phyloP scores from a whole-genome alignment of 2,888 invertebrate species.

The Drosophila borborema region DNA sequence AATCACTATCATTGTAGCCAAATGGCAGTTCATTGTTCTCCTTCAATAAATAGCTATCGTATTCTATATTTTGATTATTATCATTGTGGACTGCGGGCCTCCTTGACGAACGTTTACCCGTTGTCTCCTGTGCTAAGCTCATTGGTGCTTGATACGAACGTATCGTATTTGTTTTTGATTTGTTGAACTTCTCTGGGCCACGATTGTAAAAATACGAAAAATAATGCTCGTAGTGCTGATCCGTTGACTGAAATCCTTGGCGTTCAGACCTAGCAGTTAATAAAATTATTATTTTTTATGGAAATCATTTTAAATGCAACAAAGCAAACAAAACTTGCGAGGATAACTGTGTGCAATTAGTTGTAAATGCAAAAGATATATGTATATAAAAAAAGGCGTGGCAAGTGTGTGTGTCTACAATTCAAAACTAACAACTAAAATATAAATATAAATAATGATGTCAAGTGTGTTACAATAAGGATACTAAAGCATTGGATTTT shows the following conservation, averaged over 20 bases:
- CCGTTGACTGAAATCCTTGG: conserved; percentile 50
- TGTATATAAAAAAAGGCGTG: neutral
- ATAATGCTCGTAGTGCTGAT: conserved; percentile 78
- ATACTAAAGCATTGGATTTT: conserved; percentile 18
- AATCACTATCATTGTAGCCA: conserved; percentile 55
- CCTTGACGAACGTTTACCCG: conserved; percentile 47
- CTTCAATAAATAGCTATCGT: conserved; percentile 60
- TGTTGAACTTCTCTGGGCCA: conserved; percentile 49
- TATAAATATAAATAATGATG: neutral
- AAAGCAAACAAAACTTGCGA: neutral
- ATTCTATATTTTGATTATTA: conserved; percentile 44
- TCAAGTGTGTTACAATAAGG: conserved; percentile 17
- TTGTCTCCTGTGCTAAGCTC: conserved; percentile 61
- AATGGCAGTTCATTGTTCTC: conserved; percentile 65
- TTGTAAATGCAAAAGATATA: neutral
- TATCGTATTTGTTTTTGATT: conserved; percentile 33
- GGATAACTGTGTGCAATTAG: neutral
- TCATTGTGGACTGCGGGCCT: conserved; percentile 43
- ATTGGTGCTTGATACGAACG: conserved; percentile 62
- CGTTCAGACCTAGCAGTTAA: conserved; percentile 48
- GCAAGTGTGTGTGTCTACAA: conserved; percentile 1
- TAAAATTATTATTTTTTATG: neutral
- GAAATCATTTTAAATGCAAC: neutral
- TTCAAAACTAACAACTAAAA: neutral
- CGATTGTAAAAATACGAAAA: conserved; percentile 80